Evolutionary conservation across 2,113 vertebrate genomes (phyloP).

Genomic region (Cnemophilus loriae): DNA sequence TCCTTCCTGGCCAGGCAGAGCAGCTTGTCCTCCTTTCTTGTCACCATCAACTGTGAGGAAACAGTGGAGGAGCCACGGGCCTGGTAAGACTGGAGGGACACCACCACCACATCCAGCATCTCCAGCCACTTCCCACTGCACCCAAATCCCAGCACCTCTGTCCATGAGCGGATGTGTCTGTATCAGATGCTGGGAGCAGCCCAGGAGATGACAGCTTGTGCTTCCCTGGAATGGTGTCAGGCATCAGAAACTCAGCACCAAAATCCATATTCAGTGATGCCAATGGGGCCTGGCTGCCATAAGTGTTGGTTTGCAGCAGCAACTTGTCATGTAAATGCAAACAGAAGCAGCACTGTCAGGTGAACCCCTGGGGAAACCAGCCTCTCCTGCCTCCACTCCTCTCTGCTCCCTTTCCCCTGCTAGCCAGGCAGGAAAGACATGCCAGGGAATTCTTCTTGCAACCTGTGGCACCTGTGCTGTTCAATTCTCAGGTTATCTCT

Average conservation of each 20-base stretch:
- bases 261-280: not conserved
- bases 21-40: not conserved
- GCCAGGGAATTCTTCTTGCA: not conserved
- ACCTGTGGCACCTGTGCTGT: not conserved
- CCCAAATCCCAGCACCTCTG: not conserved
- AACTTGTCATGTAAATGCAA: not conserved
- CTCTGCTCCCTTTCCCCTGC: not conserved
- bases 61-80: not conserved
- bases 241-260: not conserved
- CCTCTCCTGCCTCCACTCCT: not conserved
- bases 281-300: not conserved
- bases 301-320: not conserved
- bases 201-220: not conserved
- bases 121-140: not conserved
- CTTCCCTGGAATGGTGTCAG: not conserved
- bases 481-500: not conserved
- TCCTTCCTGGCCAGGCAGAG: not conserved
- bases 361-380: not conserved
- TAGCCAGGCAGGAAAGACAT: not conserved
- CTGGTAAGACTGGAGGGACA: not conserved
- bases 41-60: not conserved
- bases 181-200: not conserved
- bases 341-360: not conserved
- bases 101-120: not conserved
- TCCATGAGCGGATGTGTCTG: not conserved